Evolutionary conservation across 2,113 vertebrate species (phyloP), one percentile per base, ranked within the genome.

Genomic region (Etheostoma cragini): DNA sequence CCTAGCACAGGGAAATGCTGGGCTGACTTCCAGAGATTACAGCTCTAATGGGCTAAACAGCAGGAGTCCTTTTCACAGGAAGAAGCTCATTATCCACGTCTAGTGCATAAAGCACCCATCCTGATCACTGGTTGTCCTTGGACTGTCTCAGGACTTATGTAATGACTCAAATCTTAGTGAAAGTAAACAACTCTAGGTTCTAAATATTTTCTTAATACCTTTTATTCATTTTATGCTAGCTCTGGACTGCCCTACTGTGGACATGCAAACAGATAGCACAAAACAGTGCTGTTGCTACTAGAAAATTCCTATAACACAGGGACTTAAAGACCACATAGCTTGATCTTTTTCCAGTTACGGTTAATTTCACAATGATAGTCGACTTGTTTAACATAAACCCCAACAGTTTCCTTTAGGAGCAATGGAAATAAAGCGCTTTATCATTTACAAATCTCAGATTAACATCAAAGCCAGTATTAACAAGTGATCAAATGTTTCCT

Each of bases 1-100:
- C 61, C 53, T 35, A 61, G 61, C 50, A 11, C 60, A 76, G 69
- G 70, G 53, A 78, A 91, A 80, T 54, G 70, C 72, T 79, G 56
- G 0, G 24, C 71, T 47, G 73, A 53, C 80, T 84, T 63, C 53
- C 42, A 85, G 45, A 86, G 91, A 94, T 92, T 92, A 92, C 79
- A 71, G 65, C 81, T 84, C 83, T 91, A 92, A 91, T 89, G 77
- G 87, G 87, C 82, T 91, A 61, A 91, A 87, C 86, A 72, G 83
- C 70, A 50, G 62, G 75, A 88, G 84, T 66, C 72, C 66, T 83
- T 94, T 93, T 83, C 76, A 88, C 87, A 90, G 88, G 89, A 91
- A 91, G 92, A 69, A 82, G 72, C 66, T 85, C 60, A 90, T 93
- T 86, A 92, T 83, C 80, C 71, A 65, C 80, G 65, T 84, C 85